Conservation (phyloP, 2,113 vertebrate genomes). For the Balaenoptera acutorostrata region DNA sequence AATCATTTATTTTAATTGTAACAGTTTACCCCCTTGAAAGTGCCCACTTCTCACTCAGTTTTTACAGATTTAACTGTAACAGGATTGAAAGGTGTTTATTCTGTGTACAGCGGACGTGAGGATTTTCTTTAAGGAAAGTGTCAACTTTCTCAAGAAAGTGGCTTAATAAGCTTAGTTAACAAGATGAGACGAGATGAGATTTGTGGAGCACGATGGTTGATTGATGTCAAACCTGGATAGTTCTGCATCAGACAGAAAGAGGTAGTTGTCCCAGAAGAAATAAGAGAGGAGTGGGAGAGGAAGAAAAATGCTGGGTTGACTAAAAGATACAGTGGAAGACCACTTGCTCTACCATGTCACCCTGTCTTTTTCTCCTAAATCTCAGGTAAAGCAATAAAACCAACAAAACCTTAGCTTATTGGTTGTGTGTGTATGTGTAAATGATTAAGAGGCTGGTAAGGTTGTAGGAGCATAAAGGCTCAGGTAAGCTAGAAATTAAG, state of each 20-base stretch:
- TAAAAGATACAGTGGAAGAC: not conserved
- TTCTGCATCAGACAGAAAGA: not conserved
- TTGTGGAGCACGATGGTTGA: not conserved
- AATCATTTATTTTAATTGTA: not conserved
- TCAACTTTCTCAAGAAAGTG: not conserved
- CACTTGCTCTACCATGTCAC: not conserved
- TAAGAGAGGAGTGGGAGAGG: too few species aligned
- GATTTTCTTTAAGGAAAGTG: not conserved
- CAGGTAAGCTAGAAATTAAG: not conserved
- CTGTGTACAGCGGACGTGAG: not conserved
- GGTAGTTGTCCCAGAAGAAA: not conserved
- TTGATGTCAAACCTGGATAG: not conserved
- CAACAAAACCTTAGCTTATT: not conserved
- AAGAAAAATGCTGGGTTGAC: not conserved
- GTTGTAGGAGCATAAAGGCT: not conserved
- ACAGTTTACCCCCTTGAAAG: not conserved
- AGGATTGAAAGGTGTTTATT: not conserved
- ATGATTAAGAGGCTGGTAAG: not conserved
- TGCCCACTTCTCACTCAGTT: not conserved
- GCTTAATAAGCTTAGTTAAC: not conserved
- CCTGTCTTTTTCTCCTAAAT: not conserved
- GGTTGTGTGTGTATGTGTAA: not conserved
- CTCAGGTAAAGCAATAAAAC: not conserved
- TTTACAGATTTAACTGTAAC: not conserved
- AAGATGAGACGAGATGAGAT: not conserved